These are phyloP conservation scores for Sebastolobus alascanus DNA, from an alignment of 2,797 vertebrate genomes.

Conservation along the genomic window DNA sequence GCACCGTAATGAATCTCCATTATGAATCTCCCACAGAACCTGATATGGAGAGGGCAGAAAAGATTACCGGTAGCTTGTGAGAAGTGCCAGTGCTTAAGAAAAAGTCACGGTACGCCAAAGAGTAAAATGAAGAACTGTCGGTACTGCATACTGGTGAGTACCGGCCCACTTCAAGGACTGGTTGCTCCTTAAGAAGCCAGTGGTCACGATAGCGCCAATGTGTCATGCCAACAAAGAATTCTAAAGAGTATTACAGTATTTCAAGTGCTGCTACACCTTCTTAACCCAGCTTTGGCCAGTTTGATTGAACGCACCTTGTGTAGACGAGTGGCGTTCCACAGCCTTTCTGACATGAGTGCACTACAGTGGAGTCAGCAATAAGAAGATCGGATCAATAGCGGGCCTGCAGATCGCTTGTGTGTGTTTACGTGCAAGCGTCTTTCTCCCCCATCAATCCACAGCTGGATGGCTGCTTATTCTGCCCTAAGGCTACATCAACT, in stretches of 20 bases:
- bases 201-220: neutral
- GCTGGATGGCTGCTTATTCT: constrained; percentile 65
- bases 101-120: too few species aligned
- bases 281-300: constrained; percentile 25
- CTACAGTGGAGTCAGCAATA: constrained; percentile 56
- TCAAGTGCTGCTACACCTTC: constrained; percentile 20
- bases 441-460: constrained; percentile 63
- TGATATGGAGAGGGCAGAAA: too few species aligned
- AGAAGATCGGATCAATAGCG: constrained; percentile 63
- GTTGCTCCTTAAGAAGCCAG: neutral
- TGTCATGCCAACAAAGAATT: neutral
- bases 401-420: constrained; percentile 28
- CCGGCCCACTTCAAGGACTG: too few species aligned
- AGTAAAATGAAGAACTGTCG: too few species aligned
- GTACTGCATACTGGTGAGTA: too few species aligned
- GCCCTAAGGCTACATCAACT: constrained; percentile 68
- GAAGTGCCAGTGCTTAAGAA: too few species aligned
- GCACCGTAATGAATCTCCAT: too few species aligned
- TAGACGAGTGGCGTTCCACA: constrained; percentile 1
- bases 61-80: too few species aligned
- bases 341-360: constrained; percentile 49
- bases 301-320: constrained; percentile 35
- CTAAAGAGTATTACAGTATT: neutral
- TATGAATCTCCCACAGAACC: too few species aligned
- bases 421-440: constrained; percentile 43